phyloP scores from a whole-genome alignment of 2,113 vertebrate genomes.

The Oceanites oceanicus region DNA sequence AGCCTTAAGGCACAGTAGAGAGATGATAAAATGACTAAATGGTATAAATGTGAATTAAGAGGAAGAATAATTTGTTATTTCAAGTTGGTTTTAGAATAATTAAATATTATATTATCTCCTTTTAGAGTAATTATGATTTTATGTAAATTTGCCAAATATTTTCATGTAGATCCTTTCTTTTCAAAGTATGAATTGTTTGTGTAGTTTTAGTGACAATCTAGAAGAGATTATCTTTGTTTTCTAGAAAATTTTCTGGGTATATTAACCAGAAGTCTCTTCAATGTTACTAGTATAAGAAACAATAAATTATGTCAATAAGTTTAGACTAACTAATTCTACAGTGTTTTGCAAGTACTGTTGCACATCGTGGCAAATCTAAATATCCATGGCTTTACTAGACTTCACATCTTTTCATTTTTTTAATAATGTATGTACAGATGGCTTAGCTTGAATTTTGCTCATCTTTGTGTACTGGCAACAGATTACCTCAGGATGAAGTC shows the following conservation, averaged over 20 bases:
- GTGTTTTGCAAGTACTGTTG: not conserved
- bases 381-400: not conserved
- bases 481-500: not conserved
- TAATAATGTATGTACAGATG: not conserved
- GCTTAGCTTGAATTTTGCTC: not conserved
- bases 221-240: not conserved
- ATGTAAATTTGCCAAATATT: not conserved
- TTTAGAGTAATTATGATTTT: constrained; percentile 38
- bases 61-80: constrained; percentile 20
- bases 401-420: not conserved
- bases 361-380: not conserved
- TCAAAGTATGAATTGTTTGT: not conserved
- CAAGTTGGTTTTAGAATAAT: not conserved
- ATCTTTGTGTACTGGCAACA: not conserved
- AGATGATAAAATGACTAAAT: not conserved
- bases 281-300: not conserved
- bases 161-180: not conserved
- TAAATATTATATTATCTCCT: constrained; percentile 14
- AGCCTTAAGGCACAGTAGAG: not conserved
- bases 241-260: not conserved
- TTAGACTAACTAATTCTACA: not conserved
- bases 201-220: not conserved
- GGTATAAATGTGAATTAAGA: not conserved
- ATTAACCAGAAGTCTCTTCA: not conserved
- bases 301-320: not conserved